Conservation (phyloP, 2,888 invertebrate genomes). For the Subacronicta megacephala region DNA sequence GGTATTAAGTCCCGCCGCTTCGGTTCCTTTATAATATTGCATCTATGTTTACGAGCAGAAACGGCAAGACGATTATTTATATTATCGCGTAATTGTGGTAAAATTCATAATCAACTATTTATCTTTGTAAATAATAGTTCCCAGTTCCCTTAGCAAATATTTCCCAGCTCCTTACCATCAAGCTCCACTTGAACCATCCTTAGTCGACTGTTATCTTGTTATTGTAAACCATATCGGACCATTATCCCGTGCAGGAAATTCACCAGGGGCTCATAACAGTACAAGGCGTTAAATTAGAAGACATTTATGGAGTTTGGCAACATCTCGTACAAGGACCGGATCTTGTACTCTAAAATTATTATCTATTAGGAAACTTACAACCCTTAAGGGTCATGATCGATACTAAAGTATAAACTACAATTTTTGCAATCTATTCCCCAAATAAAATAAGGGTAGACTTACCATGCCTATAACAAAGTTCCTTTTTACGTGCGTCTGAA, state of each 20-base stretch:
- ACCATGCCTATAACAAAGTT: slow-evolving; percentile 12
- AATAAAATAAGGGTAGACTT: not conserved
- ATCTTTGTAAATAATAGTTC: slow-evolving; percentile 9
- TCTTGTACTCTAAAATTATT: slow-evolving; percentile 51
- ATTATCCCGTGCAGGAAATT: slow-evolving; percentile 40
- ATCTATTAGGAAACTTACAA: slow-evolving; percentile 28
- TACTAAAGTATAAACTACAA: slow-evolving; percentile 23
- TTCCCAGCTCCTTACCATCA: slow-evolving; percentile 7
- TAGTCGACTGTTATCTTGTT: slow-evolving; percentile 23
- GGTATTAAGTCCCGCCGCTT: too few species aligned
- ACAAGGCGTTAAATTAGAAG: slow-evolving; percentile 59
- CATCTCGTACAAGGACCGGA: slow-evolving; percentile 40
- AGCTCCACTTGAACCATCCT: slow-evolving; percentile 24
- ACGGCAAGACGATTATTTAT: too few species aligned
- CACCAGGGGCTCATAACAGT: slow-evolving; percentile 57
- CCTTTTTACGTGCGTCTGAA: slow-evolving; percentile 21
- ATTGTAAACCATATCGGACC: slow-evolving; percentile 34
- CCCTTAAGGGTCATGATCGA: slow-evolving; percentile 25
- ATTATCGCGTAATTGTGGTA: too few species aligned
- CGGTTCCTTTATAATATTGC: too few species aligned
- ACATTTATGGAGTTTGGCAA: slow-evolving; percentile 62
- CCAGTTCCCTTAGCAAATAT: slow-evolving; percentile 14
- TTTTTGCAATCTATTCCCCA: slow-evolving; percentile 14
- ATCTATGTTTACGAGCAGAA: too few species aligned
- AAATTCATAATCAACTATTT: not conserved